Evolutionary conservation across 2,888 invertebrate species (phyloP).

Genomic region (Caenorhabditis sp.): DNA sequence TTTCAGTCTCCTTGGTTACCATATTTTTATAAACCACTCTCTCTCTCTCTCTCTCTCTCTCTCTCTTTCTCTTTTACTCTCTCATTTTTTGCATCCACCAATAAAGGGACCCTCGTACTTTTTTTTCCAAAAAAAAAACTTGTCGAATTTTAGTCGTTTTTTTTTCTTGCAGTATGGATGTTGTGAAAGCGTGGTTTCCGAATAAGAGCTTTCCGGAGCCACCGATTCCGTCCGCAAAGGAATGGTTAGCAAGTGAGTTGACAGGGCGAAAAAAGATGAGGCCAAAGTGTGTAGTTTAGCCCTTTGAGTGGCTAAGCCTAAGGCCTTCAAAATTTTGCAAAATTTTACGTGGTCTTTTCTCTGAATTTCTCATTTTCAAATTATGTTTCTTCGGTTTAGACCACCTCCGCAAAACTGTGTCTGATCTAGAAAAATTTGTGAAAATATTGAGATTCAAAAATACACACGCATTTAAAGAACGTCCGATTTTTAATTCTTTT

Average conservation of each 20-base stretch:
- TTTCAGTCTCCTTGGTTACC: background rate
- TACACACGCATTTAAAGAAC: too few species aligned
- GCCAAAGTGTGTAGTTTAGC: too few species aligned
- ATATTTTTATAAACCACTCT: background rate
- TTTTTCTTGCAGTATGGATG: constrained; percentile 34
- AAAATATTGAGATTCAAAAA: too few species aligned
- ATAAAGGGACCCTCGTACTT: background rate
- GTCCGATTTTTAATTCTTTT: too few species aligned
- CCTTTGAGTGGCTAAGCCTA: too few species aligned
- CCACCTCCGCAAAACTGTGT: too few species aligned
- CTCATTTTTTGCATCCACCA: background rate
- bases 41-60: background rate
- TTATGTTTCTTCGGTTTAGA: too few species aligned
- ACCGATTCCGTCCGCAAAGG: constrained; percentile 33
- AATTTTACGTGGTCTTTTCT: too few species aligned
- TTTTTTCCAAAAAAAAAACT: constrained; percentile 1
- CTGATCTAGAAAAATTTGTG: too few species aligned
- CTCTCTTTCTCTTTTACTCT: constrained; percentile 2
- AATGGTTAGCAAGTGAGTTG: constrained; percentile 41
- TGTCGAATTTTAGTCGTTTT: background rate
- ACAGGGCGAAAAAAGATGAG: background rate
- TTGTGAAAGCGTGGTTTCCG: constrained; percentile 47
- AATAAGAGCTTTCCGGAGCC: constrained; percentile 21
- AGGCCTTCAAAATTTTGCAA: too few species aligned
- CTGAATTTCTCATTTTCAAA: too few species aligned